Conservation (phyloP, 2,888 invertebrate species). For the Volucella inanis region DNA sequence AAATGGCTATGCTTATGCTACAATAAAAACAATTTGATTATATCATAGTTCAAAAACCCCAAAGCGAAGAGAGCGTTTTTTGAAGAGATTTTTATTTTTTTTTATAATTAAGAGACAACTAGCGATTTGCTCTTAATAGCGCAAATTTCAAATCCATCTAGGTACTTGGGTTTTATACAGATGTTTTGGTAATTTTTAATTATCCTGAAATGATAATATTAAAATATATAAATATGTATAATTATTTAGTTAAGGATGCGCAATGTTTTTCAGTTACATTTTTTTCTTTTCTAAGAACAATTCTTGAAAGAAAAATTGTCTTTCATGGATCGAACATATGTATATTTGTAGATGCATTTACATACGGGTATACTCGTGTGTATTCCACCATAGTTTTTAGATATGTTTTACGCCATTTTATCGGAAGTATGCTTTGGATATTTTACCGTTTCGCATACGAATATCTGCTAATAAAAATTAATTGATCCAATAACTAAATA, state of each 20-base stretch:
- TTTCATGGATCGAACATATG: too few relatives aligned
- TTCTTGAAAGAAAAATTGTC: too few relatives aligned
- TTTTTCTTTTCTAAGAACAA: too few relatives aligned
- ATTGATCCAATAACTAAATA: too few relatives aligned
- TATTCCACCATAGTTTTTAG: not conserved
- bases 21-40: constrained; percentile 55
- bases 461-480: too few relatives aligned
- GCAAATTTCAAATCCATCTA: not conserved
- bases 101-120: constrained; percentile 5
- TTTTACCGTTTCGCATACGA: not conserved
- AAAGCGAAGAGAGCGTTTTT: constrained; percentile 39
- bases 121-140: not conserved
- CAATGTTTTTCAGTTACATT: too few relatives aligned
- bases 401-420: constrained; percentile 65
- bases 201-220: too few relatives aligned
- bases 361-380: too few relatives aligned
- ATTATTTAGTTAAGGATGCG: too few relatives aligned
- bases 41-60: constrained; percentile 72
- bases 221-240: too few relatives aligned
- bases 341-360: too few relatives aligned
- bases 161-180: not conserved
- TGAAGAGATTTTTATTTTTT: constrained; percentile 24
- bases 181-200: not conserved
- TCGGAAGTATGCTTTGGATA: constrained; percentile 31
- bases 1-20: constrained; percentile 17